phyloP scores from a whole-genome alignment of 2,113 vertebrate species.

The Centropristis striata region DNA sequence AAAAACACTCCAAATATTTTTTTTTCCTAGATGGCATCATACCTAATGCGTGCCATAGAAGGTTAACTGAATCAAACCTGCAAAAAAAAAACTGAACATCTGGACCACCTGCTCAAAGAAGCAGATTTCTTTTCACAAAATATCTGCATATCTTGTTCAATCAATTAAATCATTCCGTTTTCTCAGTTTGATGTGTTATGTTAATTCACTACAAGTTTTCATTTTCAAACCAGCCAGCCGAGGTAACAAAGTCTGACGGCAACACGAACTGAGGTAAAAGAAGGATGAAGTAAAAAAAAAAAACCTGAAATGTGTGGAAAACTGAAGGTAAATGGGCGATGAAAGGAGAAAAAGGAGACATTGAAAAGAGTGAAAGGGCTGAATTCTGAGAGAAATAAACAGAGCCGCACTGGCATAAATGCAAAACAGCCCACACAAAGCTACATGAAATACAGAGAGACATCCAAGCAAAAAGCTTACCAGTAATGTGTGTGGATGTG shows the following conservation, averaged over 20 bases:
- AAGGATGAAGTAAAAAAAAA: neutral
- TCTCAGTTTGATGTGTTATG: neutral
- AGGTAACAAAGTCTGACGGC: neutral
- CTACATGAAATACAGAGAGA: neutral
- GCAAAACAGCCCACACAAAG: neutral
- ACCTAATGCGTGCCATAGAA: too few relatives aligned
- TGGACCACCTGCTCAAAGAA: slow-evolving; percentile 6
- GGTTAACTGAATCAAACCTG: neutral
- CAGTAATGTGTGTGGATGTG: slow-evolving; percentile 48
- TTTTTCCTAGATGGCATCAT: too few relatives aligned
- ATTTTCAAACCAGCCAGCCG: slow-evolving; percentile 11
- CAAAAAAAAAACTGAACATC: neutral
- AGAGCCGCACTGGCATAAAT: neutral
- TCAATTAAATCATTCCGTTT: neutral
- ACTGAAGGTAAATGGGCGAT: neutral
- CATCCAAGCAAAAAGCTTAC: slow-evolving; percentile 7
- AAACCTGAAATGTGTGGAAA: neutral
- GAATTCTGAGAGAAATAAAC: slow-evolving; percentile 37
- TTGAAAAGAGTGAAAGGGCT: slow-evolving; percentile 3
- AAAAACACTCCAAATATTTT: too few relatives aligned
- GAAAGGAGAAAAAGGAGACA: slow-evolving; percentile 13
- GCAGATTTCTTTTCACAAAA: neutral
- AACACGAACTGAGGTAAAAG: neutral
- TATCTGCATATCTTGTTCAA: neutral
- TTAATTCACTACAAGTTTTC: slow-evolving; percentile 10